Evolutionary conservation across 1,140 invertebrate species (phyloP).

Genomic region (Lepidostoma basale): DNA sequence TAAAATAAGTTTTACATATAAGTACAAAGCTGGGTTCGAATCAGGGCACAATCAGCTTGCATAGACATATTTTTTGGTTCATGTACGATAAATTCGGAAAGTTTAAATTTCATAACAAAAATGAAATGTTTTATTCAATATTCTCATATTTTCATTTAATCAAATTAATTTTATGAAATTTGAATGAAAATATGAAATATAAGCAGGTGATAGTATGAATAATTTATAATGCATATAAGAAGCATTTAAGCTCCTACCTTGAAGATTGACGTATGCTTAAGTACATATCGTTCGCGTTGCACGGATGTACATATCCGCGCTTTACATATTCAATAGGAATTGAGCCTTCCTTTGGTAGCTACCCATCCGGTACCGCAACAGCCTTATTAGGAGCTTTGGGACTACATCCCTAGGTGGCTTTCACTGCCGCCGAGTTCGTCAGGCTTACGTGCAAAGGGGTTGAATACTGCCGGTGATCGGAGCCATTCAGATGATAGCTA

Average conservation of each 20-base stretch:
- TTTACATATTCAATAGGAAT: conserved; percentile 18
- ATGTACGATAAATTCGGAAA: too few relatives aligned
- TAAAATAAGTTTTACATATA: too few relatives aligned
- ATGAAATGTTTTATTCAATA: too few relatives aligned
- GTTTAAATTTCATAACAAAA: too few relatives aligned
- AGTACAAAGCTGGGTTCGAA: too few relatives aligned
- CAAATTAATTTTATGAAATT: too few relatives aligned
- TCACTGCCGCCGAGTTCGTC: neutral
- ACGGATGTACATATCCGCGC: neutral
- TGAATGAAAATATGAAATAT: neutral
- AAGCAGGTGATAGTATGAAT: neutral
- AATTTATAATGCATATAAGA: neutral
- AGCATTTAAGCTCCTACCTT: neutral
- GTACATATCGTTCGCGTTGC: neutral
- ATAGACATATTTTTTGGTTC: too few relatives aligned
- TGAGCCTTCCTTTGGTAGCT: conserved; percentile 8
- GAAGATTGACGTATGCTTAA: neutral
- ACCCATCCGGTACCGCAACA: conserved; percentile 10
- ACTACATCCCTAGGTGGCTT: neutral
- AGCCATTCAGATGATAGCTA: too few relatives aligned
- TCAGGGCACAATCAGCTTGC: too few relatives aligned
- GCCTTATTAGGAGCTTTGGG: conserved; percentile 16
- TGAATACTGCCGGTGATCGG: too few relatives aligned
- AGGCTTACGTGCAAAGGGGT: neutral
- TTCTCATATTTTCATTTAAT: too few relatives aligned